Conservation (phyloP, 2,113 vertebrate species). For the Strix uralensis region DNA sequence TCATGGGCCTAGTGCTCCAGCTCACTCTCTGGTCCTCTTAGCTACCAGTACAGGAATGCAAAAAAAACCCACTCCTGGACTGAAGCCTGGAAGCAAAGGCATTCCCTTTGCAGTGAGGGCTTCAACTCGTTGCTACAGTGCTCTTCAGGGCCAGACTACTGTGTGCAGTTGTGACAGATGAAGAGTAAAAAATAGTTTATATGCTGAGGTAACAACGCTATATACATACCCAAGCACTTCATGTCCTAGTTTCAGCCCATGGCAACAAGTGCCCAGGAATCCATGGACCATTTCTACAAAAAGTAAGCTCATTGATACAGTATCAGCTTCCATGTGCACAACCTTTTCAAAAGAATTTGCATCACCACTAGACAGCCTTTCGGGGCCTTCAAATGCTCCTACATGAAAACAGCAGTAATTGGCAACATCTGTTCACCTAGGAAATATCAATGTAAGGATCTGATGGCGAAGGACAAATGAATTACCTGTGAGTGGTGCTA, state of each 20-base stretch:
- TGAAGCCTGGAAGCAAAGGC: neutral
- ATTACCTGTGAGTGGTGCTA: neutral
- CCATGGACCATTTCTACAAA: neutral
- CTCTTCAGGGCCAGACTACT: neutral
- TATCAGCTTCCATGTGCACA: accelerated
- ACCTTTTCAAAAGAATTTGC: neutral
- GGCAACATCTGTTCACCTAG: neutral
- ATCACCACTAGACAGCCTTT: neutral
- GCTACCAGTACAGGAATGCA: neutral
- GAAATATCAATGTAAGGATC: neutral
- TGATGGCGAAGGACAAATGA: neutral
- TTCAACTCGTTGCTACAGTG: neutral
- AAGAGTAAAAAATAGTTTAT: neutral
- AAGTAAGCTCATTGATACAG: neutral
- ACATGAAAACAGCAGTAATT: neutral
- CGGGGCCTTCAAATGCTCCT: neutral
- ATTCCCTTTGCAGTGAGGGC: neutral
- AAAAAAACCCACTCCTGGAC: neutral
- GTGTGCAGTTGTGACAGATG: neutral
- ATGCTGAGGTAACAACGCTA: neutral
- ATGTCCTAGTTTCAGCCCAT: neutral
- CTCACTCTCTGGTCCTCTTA: neutral
- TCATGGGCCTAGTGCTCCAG: neutral
- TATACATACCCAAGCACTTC: neutral
- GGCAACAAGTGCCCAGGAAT: neutral